Evolutionary conservation across 2,888 invertebrate genomes (phyloP).

Genomic region (Apodemia duryi): DNA sequence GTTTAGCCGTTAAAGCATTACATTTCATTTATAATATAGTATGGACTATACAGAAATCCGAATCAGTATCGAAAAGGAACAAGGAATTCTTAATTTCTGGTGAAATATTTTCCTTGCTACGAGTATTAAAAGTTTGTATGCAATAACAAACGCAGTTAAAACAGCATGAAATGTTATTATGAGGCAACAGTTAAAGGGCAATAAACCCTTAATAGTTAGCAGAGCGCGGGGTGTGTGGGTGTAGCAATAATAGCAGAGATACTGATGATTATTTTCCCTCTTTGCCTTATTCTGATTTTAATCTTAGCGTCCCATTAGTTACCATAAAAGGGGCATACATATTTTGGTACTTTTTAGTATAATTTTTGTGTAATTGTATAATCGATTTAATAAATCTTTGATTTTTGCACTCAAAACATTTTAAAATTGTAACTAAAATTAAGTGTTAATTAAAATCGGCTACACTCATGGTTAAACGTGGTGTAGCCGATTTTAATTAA

Average conservation of each 20-base stretch:
- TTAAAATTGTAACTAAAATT: too few relatives aligned
- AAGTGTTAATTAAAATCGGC: too few relatives aligned
- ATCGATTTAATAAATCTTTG: too few relatives aligned
- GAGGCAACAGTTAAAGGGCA: slow-evolving; percentile 50
- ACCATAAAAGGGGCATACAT: background rate
- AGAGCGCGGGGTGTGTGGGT: slow-evolving; percentile 54
- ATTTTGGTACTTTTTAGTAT: background rate
- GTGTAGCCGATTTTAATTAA: too few relatives aligned
- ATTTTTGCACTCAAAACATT: too few relatives aligned
- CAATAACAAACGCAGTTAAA: slow-evolving; percentile 17
- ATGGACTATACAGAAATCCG: too few relatives aligned
- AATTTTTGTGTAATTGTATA: too few relatives aligned
- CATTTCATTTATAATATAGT: too few relatives aligned
- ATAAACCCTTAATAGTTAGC: slow-evolving; percentile 55
- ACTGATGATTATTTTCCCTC: slow-evolving; percentile 53
- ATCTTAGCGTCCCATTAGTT: background rate
- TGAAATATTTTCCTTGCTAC: background rate
- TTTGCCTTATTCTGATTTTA: slow-evolving; percentile 38
- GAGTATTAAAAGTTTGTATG: background rate
- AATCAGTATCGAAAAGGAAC: too few relatives aligned
- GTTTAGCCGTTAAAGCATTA: too few relatives aligned
- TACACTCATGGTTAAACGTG: too few relatives aligned
- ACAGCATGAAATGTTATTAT: slow-evolving; percentile 30
- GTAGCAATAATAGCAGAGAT: slow-evolving; percentile 56
- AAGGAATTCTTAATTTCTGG: background rate